Conservation (phyloP, 2,797 vertebrate genomes). For the Kryptolebias ocellatus region DNA sequence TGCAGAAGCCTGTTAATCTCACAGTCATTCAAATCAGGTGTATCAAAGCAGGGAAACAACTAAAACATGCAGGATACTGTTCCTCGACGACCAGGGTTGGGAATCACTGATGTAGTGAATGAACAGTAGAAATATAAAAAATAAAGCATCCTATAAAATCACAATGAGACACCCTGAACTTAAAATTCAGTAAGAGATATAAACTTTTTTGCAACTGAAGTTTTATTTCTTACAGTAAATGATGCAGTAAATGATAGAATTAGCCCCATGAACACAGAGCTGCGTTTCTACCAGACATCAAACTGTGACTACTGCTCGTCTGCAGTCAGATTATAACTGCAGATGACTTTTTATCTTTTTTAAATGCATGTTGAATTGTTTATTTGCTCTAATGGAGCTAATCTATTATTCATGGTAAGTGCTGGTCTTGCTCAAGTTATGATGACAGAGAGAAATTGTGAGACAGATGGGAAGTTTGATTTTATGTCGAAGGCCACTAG, state of each 20-base stretch:
- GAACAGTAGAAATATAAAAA: no score
- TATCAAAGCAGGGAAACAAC: no score
- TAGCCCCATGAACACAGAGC: background rate
- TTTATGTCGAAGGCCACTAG: conserved; percentile 44
- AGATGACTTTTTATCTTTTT: conserved; percentile 39
- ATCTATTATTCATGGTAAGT: conserved; percentile 63
- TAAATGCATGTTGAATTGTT: conserved; percentile 57
- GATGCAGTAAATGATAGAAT: background rate
- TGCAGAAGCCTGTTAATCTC: no score
- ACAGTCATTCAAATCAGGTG: no score
- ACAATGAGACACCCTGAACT: background rate
- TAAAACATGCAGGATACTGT: no score
- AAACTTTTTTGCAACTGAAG: background rate
- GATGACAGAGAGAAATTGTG: conserved; percentile 56
- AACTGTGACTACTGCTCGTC: background rate
- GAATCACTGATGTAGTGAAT: background rate
- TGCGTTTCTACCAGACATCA: background rate
- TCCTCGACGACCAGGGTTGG: no score
- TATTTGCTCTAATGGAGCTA: conserved; percentile 66
- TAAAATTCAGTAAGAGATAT: background rate
- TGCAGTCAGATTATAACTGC: conserved; percentile 44
- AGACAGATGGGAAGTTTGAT: conserved; percentile 48
- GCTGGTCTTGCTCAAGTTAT: conserved; percentile 43
- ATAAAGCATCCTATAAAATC: no score
- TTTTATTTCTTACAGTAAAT: background rate